phyloP scores from a whole-genome alignment of 1,140 invertebrate species.

The Tribolium madens region DNA sequence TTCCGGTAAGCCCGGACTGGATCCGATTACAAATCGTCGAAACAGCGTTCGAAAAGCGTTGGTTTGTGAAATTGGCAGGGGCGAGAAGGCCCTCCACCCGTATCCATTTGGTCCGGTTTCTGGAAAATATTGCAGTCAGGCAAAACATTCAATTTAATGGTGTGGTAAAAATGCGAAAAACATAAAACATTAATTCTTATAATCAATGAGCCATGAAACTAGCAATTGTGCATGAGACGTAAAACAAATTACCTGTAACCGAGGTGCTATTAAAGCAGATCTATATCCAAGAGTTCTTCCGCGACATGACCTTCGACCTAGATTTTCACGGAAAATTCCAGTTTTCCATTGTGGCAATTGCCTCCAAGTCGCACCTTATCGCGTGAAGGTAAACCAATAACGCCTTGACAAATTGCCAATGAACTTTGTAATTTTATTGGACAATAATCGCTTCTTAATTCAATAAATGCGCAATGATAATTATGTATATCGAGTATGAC shows the following conservation, averaged over 20 bases:
- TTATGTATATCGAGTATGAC: conserved; percentile 32
- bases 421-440: conserved; percentile 11
- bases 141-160: conserved; percentile 36
- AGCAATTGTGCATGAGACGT: conserved; percentile 45
- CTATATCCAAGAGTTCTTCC: conserved; percentile 9
- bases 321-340: not conserved
- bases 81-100: not conserved
- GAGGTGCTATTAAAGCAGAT: conserved; percentile 39
- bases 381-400: not conserved
- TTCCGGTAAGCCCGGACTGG: not conserved
- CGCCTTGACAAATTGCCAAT: conserved; percentile 12
- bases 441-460: conserved; percentile 37
- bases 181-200: conserved; percentile 45
- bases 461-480: conserved; percentile 40
- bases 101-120: conserved; percentile 14
- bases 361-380: not conserved
- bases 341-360: not conserved
- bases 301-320: conserved; percentile 6
- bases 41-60: conserved; percentile 53
- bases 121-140: conserved; percentile 18
- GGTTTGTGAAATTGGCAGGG: conserved; percentile 53
- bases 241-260: conserved; percentile 45
- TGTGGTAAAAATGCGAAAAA: conserved; percentile 40
- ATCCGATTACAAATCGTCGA: conserved; percentile 53
- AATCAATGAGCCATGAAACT: conserved; percentile 45